Base-by-base conservation (phyloP, 2,113 vertebrate species). In the Sinosuthora webbiana region DNA sequence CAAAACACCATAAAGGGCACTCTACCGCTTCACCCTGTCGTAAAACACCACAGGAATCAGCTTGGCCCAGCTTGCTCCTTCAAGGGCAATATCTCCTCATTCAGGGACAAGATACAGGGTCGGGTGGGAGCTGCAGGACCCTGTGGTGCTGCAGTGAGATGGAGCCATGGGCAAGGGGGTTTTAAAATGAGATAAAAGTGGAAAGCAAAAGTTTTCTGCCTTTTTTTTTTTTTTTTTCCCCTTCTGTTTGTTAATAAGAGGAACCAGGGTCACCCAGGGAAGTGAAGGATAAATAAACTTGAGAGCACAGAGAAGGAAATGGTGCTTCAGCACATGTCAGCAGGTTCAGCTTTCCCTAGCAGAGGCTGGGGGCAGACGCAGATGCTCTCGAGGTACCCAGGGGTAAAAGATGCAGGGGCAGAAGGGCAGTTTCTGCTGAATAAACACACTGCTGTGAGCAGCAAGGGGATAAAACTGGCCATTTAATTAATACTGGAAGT, bases 1-100 rank as follows among this genome's bases (percentile, higher is more conserved):
- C 70, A 78, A 94, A 94, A 88, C 50, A 87, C 83, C 77, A 79
- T 89, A 80, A 94, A 87, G 53, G 63, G 83, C 70, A 84, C 90
- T 92, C 60, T 47, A 68, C 94, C 24, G 25, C 75, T 97, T 94
- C 68, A 83, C 63, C 42, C 89, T 81, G 65, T 92, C 50, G 18
- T 84, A 87, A 68, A 73, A 90, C 57, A 45, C 65, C 59, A 23
- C 85, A 90, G 57, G 70, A 76, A 86, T 78, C 47, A 53, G 53
- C 73, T 50, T 75, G 68, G 71, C 87, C 64, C 52, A 23, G 57
- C 63, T 49, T 56, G 19, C 67, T 74, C 30, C 71, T 69, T 33
- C 50, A 23, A 64, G 81, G 75, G 78, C 73, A 69, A 87, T 47
- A 53, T 84, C 44, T 76, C 50, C 39, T 57, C 19, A 11, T 59